Conservation (phyloP, 2,888 invertebrate species). For the Calameuta pallipes region DNA sequence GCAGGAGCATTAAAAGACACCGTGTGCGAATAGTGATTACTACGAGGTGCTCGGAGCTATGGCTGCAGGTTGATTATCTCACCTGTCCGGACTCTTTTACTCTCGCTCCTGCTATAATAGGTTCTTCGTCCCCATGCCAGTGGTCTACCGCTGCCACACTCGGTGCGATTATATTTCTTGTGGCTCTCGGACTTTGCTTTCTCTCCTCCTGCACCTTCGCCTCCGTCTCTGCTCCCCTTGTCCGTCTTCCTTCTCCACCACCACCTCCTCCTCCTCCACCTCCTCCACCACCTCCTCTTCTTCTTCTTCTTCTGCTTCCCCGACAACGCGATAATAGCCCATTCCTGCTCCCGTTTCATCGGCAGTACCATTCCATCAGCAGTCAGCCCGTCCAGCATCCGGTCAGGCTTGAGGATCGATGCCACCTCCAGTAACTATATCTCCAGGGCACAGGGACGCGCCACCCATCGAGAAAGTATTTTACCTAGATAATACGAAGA, state of each 20-base stretch:
- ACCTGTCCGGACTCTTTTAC: slow-evolving; percentile 62
- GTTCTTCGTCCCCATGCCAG: slow-evolving; percentile 52
- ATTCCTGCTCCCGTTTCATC: not conserved
- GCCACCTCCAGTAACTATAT: not conserved
- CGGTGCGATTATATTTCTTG: slow-evolving; percentile 18
- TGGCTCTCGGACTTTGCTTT: not conserved
- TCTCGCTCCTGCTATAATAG: slow-evolving; percentile 59
- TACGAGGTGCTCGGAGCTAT: slow-evolving; percentile 51
- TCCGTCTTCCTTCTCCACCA: not conserved
- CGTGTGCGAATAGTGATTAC: slow-evolving; percentile 58
- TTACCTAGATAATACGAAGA: not conserved
- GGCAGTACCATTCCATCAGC: not conserved
- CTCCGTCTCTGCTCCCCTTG: not conserved
- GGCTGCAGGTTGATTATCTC: slow-evolving; percentile 62
- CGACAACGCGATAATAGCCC: not conserved
- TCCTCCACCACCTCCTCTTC: not conserved
- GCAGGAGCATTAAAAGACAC: slow-evolving; percentile 50
- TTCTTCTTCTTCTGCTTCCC: not conserved
- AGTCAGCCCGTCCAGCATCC: not conserved
- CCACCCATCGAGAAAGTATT: not conserved
- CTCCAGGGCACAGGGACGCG: not conserved
- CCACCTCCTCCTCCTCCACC: not conserved
- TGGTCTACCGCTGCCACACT: slow-evolving; percentile 32
- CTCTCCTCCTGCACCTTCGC: not conserved
- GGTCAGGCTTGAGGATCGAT: not conserved